These are phyloP conservation scores for Oithona nana DNA, from an alignment of 2,888 invertebrate species.

Conservation along the genomic window DNA sequence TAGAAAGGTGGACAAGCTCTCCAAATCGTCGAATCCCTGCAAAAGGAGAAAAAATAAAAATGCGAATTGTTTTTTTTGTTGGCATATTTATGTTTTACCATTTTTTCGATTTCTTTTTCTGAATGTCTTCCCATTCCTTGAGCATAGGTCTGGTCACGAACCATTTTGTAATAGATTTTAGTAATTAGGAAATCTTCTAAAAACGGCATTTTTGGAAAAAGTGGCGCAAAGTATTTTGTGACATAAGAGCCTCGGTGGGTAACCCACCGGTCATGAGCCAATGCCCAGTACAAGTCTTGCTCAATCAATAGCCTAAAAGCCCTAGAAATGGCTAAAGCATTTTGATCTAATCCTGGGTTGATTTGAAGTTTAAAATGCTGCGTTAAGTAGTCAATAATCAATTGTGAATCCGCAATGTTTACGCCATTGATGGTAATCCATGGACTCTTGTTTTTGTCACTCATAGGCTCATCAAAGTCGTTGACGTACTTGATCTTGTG, in stretches of 20 bases:
- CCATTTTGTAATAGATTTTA: neutral
- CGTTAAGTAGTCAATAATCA: neutral
- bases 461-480: constrained; percentile 14
- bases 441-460: constrained; percentile 1
- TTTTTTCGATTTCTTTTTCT: neutral
- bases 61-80: too few species aligned
- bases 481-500: constrained; percentile 10
- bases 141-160: neutral
- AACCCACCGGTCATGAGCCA: neutral
- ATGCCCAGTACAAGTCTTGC: neutral
- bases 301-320: neutral
- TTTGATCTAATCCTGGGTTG: neutral
- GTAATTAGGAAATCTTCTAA: neutral
- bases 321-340: neutral
- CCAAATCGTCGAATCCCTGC: neutral
- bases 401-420: constrained; percentile 5
- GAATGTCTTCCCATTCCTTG: constrained; percentile 1
- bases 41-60: too few species aligned
- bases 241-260: neutral
- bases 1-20: neutral
- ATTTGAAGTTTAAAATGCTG: neutral
- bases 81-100: too few species aligned
- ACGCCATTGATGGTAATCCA: constrained; percentile 14
- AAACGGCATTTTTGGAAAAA: neutral
- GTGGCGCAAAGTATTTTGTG: neutral